phyloP scores from a whole-genome alignment of 2,113 vertebrate species.

The Tupaia chinensis region DNA sequence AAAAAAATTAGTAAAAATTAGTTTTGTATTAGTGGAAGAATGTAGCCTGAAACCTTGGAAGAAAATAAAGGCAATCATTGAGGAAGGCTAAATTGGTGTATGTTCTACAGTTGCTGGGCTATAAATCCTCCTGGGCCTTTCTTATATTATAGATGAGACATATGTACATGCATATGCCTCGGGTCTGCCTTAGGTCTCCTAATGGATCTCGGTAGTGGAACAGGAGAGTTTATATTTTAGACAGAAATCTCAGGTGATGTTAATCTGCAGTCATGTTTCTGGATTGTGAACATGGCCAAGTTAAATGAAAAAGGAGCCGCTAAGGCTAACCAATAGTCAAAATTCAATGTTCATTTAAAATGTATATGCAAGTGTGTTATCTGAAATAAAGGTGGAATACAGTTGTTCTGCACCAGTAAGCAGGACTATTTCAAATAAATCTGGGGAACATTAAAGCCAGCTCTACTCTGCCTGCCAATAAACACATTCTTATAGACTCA shows the following conservation, averaged over 20 bases:
- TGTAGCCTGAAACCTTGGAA: not conserved
- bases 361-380: not conserved
- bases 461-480: not conserved
- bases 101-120: not conserved
- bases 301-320: not conserved
- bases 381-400: not conserved
- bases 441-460: not conserved
- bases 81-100: not conserved
- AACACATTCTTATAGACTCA: not conserved
- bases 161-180: not conserved
- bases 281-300: not conserved
- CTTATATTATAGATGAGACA: not conserved
- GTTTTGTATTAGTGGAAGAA: not conserved
- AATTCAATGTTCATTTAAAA: conserved; percentile 16
- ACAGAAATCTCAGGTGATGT: not conserved
- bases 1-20: conserved; percentile 64
- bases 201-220: not conserved
- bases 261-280: not conserved
- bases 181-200: not conserved
- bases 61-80: not conserved
- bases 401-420: not conserved
- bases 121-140: not conserved
- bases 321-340: not conserved
- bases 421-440: not conserved
- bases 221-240: not conserved